These are phyloP conservation scores for Adelphocoris suturalis DNA, from an alignment of 2,888 invertebrate genomes.

Conservation along the genomic window DNA sequence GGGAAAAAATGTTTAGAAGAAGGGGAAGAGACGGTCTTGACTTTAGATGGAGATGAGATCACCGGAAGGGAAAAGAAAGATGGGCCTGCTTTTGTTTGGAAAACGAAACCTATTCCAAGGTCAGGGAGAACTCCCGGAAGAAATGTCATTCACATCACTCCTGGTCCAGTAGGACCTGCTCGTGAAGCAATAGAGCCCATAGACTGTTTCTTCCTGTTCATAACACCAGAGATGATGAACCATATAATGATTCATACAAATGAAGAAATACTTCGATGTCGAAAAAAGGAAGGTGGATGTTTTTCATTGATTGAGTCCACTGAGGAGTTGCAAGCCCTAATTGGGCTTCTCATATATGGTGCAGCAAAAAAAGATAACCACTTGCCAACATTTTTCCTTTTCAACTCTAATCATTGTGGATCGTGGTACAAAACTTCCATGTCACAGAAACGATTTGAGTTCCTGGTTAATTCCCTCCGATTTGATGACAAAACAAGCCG, in stretches of 20 bases:
- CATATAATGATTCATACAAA: too few species aligned
- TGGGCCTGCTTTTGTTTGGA: slow-evolving; percentile 33
- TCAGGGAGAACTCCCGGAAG: neutral
- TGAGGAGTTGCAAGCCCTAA: slow-evolving; percentile 56
- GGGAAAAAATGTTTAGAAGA: too few species aligned
- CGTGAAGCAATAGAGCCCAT: neutral
- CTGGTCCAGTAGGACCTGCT: slow-evolving; percentile 9
- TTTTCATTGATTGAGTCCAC: slow-evolving; percentile 32
- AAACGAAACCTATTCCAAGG: slow-evolving; percentile 35
- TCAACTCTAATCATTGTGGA: slow-evolving; percentile 44
- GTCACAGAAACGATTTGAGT: slow-evolving; percentile 59
- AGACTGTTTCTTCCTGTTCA: slow-evolving; percentile 18
- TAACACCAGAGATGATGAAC: slow-evolving; percentile 50
- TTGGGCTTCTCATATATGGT: slow-evolving; percentile 59
- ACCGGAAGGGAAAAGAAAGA: slow-evolving; percentile 30
- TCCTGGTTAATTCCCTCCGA: slow-evolving; percentile 53
- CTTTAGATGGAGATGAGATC: slow-evolving; percentile 23
- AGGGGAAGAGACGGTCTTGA: too few species aligned
- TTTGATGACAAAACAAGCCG: slow-evolving; percentile 56
- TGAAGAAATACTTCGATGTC: slow-evolving; percentile 25
- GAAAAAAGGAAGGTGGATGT: slow-evolving; percentile 43
- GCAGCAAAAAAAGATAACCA: slow-evolving; percentile 64
- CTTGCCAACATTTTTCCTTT: slow-evolving; percentile 56
- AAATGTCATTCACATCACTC: slow-evolving; percentile 15
- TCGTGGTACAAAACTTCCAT: slow-evolving; percentile 41